Conservation (phyloP, 2,797 vertebrate species). For the Triplophysa bombifrons region DNA sequence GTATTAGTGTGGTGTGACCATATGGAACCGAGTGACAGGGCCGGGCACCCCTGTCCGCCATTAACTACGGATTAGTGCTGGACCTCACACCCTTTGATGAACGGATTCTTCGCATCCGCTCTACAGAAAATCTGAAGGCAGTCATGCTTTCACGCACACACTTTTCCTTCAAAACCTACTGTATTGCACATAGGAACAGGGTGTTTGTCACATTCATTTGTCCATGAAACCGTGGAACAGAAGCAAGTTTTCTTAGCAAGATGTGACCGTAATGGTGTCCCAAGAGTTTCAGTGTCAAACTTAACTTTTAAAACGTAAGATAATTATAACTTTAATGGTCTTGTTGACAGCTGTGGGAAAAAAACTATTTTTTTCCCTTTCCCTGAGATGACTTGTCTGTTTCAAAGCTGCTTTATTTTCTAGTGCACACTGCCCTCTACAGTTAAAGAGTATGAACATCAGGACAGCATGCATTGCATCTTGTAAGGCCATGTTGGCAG, state of each 20-base stretch:
- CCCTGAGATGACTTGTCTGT: background rate
- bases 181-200: constrained; percentile 7
- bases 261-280: background rate
- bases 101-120: constrained; percentile 68
- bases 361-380: background rate
- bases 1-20: constrained; percentile 38
- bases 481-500: background rate
- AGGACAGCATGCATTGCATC: background rate
- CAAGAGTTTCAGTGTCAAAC: background rate
- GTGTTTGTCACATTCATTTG: constrained; percentile 13
- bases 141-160: constrained; percentile 55
- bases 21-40: constrained; percentile 48
- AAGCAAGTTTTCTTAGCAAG: constrained; percentile 2
- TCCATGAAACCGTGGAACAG: constrained; percentile 23
- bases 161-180: constrained; percentile 41
- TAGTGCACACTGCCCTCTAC: constrained; percentile 42
- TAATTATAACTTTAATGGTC: constrained; percentile 1
- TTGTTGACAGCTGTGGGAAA: background rate
- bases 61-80: constrained; percentile 75
- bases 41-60: constrained; percentile 64
- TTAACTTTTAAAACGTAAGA: background rate
- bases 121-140: constrained; percentile 49
- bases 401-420: background rate
- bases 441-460: background rate
- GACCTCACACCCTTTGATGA: constrained; percentile 67